Evolutionary conservation across 1,140 invertebrate species (phyloP).

Genomic region (Heliconius melpomene): DNA sequence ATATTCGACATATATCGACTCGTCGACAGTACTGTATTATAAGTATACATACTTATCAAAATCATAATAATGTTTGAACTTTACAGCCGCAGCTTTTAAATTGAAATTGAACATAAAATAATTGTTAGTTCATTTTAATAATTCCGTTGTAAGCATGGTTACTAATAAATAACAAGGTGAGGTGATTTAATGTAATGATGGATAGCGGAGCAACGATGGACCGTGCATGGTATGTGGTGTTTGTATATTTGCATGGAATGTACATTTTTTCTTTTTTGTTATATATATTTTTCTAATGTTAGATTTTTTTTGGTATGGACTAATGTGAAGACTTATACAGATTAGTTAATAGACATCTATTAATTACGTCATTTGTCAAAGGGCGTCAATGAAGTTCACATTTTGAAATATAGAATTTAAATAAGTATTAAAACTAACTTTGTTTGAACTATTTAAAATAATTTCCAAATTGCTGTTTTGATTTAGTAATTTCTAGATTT

Average conservation of each 20-base stretch:
- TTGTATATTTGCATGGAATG: conserved; percentile 36
- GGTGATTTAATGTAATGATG: conserved; percentile 14
- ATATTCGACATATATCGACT: too few species aligned
- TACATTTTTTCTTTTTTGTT: background rate
- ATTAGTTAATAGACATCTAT: too few species aligned
- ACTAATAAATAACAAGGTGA: conserved; percentile 29
- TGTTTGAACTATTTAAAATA: too few species aligned
- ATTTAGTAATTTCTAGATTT: too few species aligned
- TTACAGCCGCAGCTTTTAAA: background rate
- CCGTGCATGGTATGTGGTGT: conserved; percentile 51
- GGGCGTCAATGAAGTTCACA: too few species aligned
- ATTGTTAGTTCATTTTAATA: background rate
- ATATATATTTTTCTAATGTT: too few species aligned
- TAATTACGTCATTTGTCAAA: too few species aligned
- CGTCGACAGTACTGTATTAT: background rate
- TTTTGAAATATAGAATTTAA: too few species aligned
- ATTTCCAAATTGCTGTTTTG: too few species aligned
- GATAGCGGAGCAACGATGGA: conserved; percentile 27
- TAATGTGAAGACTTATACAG: too few species aligned
- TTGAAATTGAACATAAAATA: conserved; percentile 1
- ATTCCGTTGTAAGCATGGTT: conserved; percentile 17
- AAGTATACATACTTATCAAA: background rate
- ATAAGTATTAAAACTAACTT: too few species aligned
- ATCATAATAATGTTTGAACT: background rate
- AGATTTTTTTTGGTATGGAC: too few species aligned